phyloP scores from a whole-genome alignment of 2,888 invertebrate species.

The Cheilosia variabilis region DNA sequence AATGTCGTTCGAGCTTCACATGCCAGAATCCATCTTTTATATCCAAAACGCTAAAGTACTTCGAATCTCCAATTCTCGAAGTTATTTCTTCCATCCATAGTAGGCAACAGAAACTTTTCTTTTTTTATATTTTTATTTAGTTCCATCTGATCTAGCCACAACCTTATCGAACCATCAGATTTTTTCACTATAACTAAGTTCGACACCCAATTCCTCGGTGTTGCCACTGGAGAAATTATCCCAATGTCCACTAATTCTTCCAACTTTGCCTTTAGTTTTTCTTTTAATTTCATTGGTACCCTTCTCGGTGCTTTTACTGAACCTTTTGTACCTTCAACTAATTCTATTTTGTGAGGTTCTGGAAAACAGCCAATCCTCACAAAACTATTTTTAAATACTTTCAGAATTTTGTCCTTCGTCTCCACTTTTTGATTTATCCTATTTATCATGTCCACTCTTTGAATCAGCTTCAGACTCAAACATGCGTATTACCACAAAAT shows the following conservation, averaged over 20 bases:
- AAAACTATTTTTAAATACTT: not conserved
- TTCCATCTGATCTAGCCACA: too few species aligned
- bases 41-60: not conserved
- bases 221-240: not conserved
- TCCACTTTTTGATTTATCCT: too few species aligned
- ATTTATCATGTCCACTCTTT: too few species aligned
- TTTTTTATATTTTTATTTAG: too few species aligned
- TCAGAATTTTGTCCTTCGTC: not conserved
- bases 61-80: not conserved
- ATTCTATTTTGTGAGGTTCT: not conserved
- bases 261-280: not conserved
- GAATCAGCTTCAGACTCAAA: too few species aligned
- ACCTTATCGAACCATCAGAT: too few species aligned
- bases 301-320: conserved; percentile 1
- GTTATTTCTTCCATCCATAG: not conserved
- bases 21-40: conserved; percentile 1
- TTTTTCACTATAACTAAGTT: too few species aligned
- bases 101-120: too few species aligned
- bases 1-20: not conserved
- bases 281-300: not conserved
- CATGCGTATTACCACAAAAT: too few species aligned
- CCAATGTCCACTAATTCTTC: not conserved
- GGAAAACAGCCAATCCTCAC: not conserved
- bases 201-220: too few species aligned
- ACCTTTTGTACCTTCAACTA: not conserved